Conservation (phyloP, 2,113 vertebrate species). For the Callocephalon fimbriatum region DNA sequence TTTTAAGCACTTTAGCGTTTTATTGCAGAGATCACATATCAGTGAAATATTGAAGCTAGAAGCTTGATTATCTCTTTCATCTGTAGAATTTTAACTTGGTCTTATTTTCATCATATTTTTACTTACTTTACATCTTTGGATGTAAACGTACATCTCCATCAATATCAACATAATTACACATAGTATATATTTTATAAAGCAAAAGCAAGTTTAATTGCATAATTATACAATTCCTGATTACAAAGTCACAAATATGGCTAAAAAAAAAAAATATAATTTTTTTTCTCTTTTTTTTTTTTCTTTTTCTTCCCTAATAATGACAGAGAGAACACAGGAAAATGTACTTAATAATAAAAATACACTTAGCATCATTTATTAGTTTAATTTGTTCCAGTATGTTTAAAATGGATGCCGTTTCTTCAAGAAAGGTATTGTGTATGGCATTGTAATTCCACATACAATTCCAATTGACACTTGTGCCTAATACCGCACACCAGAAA, state of each 20-base stretch:
- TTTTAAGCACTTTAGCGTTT: neutral
- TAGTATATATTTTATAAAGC: neutral
- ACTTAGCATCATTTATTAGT: neutral
- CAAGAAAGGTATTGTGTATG: neutral
- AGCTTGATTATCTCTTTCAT: neutral
- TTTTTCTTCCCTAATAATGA: neutral
- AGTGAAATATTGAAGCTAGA: neutral
- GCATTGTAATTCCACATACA: neutral
- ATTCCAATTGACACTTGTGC: neutral
- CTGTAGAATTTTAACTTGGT: neutral
- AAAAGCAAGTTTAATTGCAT: neutral
- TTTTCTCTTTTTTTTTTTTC: too few relatives aligned
- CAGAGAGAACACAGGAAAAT: neutral
- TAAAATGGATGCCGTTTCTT: neutral
- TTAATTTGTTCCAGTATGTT: neutral
- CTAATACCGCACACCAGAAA: rapidly evolving
- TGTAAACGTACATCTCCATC: neutral
- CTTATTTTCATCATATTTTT: neutral
- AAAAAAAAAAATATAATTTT: neutral
- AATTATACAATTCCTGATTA: neutral
- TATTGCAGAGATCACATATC: neutral
- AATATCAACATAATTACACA: neutral
- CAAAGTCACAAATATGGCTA: neutral
- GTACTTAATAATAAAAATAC: neutral
- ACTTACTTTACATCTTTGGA: neutral